Conservation (phyloP, 92 coral and sea anemone species). For the Parazoanthus darwini region DNA sequence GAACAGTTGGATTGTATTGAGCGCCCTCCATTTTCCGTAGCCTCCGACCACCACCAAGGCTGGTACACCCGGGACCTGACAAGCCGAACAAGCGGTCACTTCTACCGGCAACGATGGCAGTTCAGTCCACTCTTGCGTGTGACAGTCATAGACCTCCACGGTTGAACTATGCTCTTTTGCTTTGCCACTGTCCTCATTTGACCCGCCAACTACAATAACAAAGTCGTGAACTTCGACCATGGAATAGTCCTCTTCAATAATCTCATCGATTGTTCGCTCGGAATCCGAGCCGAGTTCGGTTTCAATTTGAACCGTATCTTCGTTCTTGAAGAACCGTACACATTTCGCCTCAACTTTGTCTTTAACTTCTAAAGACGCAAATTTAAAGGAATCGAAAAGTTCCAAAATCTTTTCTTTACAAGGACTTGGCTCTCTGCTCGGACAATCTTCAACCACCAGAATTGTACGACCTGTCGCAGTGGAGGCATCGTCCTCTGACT, state of each 20-base stretch:
- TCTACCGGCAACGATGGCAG: constrained; percentile 71
- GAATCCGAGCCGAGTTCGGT: constrained; percentile 37
- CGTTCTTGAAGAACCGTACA: constrained; percentile 46
- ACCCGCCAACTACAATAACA: constrained; percentile 75
- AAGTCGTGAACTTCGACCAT: constrained; percentile 73
- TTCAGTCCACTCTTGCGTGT: constrained; percentile 52
- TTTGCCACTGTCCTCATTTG: constrained; percentile 55
- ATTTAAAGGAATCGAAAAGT: constrained; percentile 37
- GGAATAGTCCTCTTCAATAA: constrained; percentile 69
- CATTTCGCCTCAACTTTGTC: constrained; percentile 71
- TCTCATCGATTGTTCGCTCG: constrained; percentile 34
- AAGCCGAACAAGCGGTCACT: constrained; percentile 83
- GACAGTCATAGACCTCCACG: constrained; percentile 67
- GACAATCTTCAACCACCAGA: constrained; percentile 1
- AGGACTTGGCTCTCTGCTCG: constrained; percentile 34
- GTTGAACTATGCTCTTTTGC: constrained; percentile 54
- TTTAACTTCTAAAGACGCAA: constrained; percentile 58
- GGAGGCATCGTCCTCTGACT: neutral
- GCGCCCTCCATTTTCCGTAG: constrained; percentile 84
- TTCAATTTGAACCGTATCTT: constrained; percentile 39
- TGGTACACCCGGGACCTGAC: constrained; percentile 59
- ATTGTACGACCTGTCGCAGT: constrained; percentile 5
- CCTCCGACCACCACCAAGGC: constrained; percentile 81
- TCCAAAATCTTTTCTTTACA: constrained; percentile 41
- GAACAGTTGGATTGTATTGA: constrained; percentile 73